phyloP scores from a whole-genome alignment of 2,797 vertebrate genomes.

The Danio jaintianensis region DNA sequence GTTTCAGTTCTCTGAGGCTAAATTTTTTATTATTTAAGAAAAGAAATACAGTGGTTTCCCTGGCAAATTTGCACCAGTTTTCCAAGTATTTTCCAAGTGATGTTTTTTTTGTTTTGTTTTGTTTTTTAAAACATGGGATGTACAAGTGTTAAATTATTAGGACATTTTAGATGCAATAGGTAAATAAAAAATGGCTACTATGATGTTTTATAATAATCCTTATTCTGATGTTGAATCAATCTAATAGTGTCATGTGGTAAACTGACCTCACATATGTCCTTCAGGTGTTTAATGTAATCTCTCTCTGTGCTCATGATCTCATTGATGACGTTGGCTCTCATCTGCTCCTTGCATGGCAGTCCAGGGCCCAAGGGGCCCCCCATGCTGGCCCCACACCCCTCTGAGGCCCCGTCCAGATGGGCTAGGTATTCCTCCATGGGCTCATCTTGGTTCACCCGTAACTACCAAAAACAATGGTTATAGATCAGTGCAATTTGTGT shows the following conservation, averaged over 20 bases:
- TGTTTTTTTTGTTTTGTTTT: too few species aligned
- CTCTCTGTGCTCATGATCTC: slow-evolving; percentile 97
- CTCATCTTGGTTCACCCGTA: slow-evolving; percentile 97
- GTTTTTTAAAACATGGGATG: too few species aligned
- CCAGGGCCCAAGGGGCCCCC: slow-evolving; percentile 79
- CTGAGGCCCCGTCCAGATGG: slow-evolving; percentile 76
- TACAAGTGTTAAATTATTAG: too few species aligned
- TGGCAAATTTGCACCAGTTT: too few species aligned
- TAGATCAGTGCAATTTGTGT: not conserved
- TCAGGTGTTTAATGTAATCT: slow-evolving; percentile 96
- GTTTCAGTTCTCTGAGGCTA: too few species aligned
- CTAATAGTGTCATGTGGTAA: not conserved
- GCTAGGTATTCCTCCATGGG: slow-evolving; percentile 86
- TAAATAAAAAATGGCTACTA: too few species aligned
- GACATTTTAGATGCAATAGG: too few species aligned
- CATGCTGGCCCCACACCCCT: slow-evolving; percentile 70
- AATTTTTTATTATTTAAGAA: too few species aligned
- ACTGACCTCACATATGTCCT: slow-evolving; percentile 95
- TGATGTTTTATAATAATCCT: not conserved
- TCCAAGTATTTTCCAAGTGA: too few species aligned
- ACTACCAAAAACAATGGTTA: slow-evolving; percentile 64
- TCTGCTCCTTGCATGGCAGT: slow-evolving; percentile 92
- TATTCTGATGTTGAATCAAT: slow-evolving; percentile 2
- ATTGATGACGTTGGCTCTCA: slow-evolving; percentile 96
- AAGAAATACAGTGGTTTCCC: too few species aligned